Conservation (phyloP, 2,888 invertebrate species). For the Parelbella ahira region DNA sequence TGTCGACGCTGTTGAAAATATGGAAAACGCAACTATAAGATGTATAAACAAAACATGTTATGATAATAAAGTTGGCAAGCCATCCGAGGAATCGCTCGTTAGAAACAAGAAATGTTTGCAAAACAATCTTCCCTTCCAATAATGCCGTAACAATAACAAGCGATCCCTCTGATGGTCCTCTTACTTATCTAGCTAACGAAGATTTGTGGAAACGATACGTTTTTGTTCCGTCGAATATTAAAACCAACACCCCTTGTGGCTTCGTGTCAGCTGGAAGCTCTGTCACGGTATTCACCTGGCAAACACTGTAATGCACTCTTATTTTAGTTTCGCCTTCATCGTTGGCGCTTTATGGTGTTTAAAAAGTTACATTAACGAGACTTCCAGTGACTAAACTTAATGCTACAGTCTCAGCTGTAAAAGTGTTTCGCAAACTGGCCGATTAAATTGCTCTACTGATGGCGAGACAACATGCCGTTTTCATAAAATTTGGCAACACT, state of each 20-base stretch:
- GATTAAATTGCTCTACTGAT: slow-evolving; percentile 10
- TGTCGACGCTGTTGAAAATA: slow-evolving; percentile 56
- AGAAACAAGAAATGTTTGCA: slow-evolving; percentile 69
- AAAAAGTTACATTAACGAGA: slow-evolving; percentile 35
- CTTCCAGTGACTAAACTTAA: slow-evolving; percentile 73
- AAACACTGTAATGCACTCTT: too few species aligned
- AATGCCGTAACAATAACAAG: slow-evolving; percentile 67
- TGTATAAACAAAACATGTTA: slow-evolving; percentile 76
- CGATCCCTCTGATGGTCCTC: slow-evolving; percentile 57
- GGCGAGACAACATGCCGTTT: neutral
- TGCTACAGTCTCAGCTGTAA: slow-evolving; percentile 63
- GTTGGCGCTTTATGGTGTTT: slow-evolving; percentile 14
- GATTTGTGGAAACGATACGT: slow-evolving; percentile 77
- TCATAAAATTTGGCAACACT: slow-evolving; percentile 30
- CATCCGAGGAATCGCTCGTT: slow-evolving; percentile 72
- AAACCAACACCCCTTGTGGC: slow-evolving; percentile 80
- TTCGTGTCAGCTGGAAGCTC: slow-evolving; percentile 75
- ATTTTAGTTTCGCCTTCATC: too few species aligned
- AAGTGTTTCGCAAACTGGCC: slow-evolving; percentile 32
- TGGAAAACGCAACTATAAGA: slow-evolving; percentile 68
- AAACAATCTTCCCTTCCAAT: slow-evolving; percentile 68
- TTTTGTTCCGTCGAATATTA: slow-evolving; percentile 68
- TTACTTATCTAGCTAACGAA: slow-evolving; percentile 64
- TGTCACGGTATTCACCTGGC: too few species aligned
- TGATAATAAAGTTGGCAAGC: slow-evolving; percentile 70